Percentiles rank a stretch among this genome's conserved stretches.
Evolutionary conservation across 2,888 invertebrate species (phyloP).

Genomic region (Lissocephala sabroskyi): DNA sequence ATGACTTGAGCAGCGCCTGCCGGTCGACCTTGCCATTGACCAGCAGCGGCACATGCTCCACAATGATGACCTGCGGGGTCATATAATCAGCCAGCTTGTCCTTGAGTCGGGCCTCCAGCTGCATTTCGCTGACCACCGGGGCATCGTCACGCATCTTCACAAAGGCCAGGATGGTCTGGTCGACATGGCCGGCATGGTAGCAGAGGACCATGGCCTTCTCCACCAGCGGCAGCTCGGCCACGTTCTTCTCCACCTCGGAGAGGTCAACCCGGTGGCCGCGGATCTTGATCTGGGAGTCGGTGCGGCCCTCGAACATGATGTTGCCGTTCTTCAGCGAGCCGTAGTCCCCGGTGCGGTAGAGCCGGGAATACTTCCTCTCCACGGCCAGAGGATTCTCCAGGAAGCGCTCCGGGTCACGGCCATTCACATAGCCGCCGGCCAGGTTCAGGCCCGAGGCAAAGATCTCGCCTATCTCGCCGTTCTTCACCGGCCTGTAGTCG

Average conservation of each 20-base stretch:
- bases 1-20: slow-evolving; percentile 82
- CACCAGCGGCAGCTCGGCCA: slow-evolving; percentile 77
- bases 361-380: slow-evolving; percentile 78
- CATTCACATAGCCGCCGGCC: slow-evolving; percentile 86
- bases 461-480: slow-evolving; percentile 85
- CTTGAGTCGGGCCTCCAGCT: slow-evolving; percentile 79
- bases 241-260: slow-evolving; percentile 85
- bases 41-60: slow-evolving; percentile 84
- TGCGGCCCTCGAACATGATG: slow-evolving; percentile 85
- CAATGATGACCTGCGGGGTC: slow-evolving; percentile 83
- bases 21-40: slow-evolving; percentile 92
- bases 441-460: slow-evolving; percentile 87
- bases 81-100: slow-evolving; percentile 82
- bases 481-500: slow-evolving; percentile 80
- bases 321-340: slow-evolving; percentile 79
- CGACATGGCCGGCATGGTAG: slow-evolving; percentile 82
- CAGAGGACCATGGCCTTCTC: slow-evolving; percentile 86
- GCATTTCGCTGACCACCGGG: slow-evolving; percentile 73
- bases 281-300: slow-evolving; percentile 89
- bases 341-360: slow-evolving; percentile 90
- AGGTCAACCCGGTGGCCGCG: slow-evolving; percentile 90
- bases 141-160: slow-evolving; percentile 74
- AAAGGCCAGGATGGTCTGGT: slow-evolving; percentile 83
- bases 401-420: slow-evolving; percentile 82
- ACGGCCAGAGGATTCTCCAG: slow-evolving; percentile 82